Base-by-base conservation (phyloP, 2,113 vertebrate species). In the Melozone crissalis region DNA sequence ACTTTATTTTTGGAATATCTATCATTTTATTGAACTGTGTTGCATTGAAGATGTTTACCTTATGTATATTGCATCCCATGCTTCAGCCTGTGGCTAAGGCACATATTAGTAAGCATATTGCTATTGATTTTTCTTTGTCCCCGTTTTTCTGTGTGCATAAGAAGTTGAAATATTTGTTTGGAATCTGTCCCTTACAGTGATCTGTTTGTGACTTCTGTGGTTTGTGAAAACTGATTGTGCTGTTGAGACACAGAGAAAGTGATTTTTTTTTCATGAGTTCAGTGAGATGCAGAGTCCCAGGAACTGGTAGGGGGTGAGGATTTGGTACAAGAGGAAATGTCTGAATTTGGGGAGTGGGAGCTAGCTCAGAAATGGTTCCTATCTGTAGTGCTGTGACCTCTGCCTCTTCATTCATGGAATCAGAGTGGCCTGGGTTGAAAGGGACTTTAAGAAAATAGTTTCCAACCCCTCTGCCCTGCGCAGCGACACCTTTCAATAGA, bases 121-220 rank as follows among this genome's bases (percentile, higher is more conserved):
- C 73, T 92, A 95, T 97, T 92, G 96, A 97, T 96, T 94, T 90
- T 92, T 9, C 74, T 91, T 90, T 92, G 76, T 87, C 76, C 74
- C 47, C 5, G 14, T 81, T 71, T 68, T 90, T 67, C 65, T 41
- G 8, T 41, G 77, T 89, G 73, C 80, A 52, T 87, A 63, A 33
- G 72, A 86, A 96, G 59, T 74, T 77, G 84, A 93, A 94, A 63
- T 81, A 93, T 95, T 90, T 96, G 65, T 77, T 93, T 75, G 52
- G 71, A 65, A 17, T 87, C 79, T 77, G 79, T 74, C 65, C 57
- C 86, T 94, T 63, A 37, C 69, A 61, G 84, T 93, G 77, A 87
- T 83, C 80, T 75, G 49, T 75, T 68, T 83, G 72, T 59, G 84
- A 81, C 41, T 95, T 91, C 65, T 67, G 77, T 62, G 51, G 47